Conservation (phyloP, 2,888 invertebrate genomes). For the Hoplodrina ambigua region DNA sequence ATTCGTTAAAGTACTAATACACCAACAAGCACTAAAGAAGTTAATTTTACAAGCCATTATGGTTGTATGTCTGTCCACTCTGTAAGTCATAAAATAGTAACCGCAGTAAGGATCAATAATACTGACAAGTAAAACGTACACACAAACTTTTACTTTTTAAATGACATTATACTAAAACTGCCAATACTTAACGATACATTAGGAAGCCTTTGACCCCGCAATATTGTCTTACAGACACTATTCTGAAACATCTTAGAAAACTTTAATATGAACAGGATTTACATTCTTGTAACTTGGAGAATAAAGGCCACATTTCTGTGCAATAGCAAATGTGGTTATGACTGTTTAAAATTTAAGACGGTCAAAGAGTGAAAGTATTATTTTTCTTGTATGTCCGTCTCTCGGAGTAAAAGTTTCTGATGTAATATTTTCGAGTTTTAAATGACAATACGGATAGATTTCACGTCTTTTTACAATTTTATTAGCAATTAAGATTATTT, state of each 20-base stretch:
- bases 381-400: constrained; percentile 84
- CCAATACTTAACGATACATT: constrained; percentile 63
- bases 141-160: constrained; percentile 62
- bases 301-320: constrained; percentile 61
- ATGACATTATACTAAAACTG: constrained; percentile 56
- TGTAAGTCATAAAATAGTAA: background rate
- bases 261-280: constrained; percentile 34
- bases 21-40: background rate
- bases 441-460: constrained; percentile 65
- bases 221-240: constrained; percentile 75
- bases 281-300: constrained; percentile 28
- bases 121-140: constrained; percentile 7
- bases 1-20: background rate
- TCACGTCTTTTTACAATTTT: constrained; percentile 58
- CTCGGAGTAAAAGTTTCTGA: constrained; percentile 86
- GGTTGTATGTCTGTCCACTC: background rate
- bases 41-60: background rate
- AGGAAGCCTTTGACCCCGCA: constrained; percentile 81
- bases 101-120: background rate
- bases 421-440: constrained; percentile 81
- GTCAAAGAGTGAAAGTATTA: constrained; percentile 85
- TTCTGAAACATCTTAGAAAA: constrained; percentile 49
- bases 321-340: constrained; percentile 45
- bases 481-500: constrained; percentile 53
- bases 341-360: constrained; percentile 66